Percentiles rank a stretch among this genome's conserved stretches.
phyloP scores from a whole-genome alignment of 2,797 vertebrate genomes.

The Podargus strigoides region DNA sequence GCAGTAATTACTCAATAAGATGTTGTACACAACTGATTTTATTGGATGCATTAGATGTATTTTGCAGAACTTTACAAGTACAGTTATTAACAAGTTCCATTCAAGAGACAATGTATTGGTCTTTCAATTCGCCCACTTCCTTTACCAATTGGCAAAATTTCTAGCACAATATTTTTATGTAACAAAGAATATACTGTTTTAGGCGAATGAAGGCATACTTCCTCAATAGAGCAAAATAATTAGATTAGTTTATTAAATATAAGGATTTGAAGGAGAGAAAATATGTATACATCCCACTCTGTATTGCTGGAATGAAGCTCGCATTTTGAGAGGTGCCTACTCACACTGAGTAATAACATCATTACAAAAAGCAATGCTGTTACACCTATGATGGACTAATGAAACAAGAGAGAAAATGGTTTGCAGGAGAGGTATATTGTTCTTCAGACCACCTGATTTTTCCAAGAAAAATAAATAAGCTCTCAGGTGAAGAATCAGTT shows the following conservation, averaged over 20 bases:
- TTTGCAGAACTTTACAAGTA: background rate
- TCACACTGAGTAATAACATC: background rate
- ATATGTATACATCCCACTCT: background rate
- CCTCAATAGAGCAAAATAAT: background rate
- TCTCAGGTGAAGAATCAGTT: background rate
- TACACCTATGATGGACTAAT: background rate
- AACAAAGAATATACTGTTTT: background rate
- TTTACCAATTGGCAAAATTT: background rate
- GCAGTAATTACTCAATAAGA: slow-evolving; percentile 5
- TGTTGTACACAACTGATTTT: background rate
- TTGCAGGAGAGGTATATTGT: background rate
- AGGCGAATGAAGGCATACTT: background rate
- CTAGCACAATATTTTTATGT: background rate
- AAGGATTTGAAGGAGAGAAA: background rate
- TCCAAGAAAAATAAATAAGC: background rate
- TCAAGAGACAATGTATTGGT: background rate
- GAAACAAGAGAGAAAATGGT: background rate
- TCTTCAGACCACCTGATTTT: background rate
- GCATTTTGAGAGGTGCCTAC: background rate
- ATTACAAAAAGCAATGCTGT: background rate
- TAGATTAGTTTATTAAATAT: background rate
- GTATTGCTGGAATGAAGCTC: background rate
- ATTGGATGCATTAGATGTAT: background rate
- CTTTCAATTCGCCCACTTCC: background rate
- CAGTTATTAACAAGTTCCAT: background rate